Evolutionary conservation across 2,888 invertebrate species (phyloP).

Genomic region (Melangyna quadrimaculata): DNA sequence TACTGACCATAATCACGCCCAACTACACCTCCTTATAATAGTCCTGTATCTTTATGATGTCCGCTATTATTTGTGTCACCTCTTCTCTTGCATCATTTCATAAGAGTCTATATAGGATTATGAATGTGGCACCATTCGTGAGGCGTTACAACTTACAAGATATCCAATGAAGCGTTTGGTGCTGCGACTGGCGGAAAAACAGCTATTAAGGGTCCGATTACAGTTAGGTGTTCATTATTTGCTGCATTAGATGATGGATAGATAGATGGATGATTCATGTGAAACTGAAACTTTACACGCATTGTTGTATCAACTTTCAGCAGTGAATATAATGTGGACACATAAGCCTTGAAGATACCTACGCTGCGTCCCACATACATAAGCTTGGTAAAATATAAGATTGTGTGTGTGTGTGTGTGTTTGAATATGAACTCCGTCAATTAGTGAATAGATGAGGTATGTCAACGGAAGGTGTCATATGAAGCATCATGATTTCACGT

Average conservation of each 20-base stretch:
- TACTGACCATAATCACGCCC: conserved; percentile 25
- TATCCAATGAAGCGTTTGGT: conserved; percentile 37
- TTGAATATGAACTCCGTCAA: conserved; percentile 58
- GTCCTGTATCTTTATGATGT: conserved; percentile 2
- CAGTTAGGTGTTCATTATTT: conserved; percentile 40
- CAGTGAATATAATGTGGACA: conserved; percentile 36
- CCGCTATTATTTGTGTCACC: conserved; percentile 25
- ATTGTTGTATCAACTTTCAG: conserved; percentile 41
- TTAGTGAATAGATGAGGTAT: conserved; percentile 70
- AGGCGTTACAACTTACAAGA: conserved; percentile 9
- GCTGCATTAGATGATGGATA: conserved; percentile 58
- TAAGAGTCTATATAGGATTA: not conserved
- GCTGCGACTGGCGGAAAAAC: not conserved
- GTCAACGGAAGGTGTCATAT: conserved; percentile 68
- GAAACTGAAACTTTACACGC: conserved; percentile 54
- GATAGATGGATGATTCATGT: conserved; percentile 58
- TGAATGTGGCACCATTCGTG: not conserved
- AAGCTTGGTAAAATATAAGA: not conserved
- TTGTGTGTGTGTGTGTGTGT: not conserved
- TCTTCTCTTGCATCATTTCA: not conserved
- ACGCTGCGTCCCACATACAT: not conserved
- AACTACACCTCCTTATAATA: not conserved
- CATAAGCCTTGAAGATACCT: conserved; percentile 12
- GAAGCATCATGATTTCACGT: conserved; percentile 59
- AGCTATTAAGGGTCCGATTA: conserved; percentile 45